A percentile compares a stretch with the other conserved stretches of the same genome.
These are phyloP conservation scores for Hormiphora californensis DNA, from an alignment of 37 sponge, comb jelly and placozoan genomes.

Conservation along the genomic window DNA sequence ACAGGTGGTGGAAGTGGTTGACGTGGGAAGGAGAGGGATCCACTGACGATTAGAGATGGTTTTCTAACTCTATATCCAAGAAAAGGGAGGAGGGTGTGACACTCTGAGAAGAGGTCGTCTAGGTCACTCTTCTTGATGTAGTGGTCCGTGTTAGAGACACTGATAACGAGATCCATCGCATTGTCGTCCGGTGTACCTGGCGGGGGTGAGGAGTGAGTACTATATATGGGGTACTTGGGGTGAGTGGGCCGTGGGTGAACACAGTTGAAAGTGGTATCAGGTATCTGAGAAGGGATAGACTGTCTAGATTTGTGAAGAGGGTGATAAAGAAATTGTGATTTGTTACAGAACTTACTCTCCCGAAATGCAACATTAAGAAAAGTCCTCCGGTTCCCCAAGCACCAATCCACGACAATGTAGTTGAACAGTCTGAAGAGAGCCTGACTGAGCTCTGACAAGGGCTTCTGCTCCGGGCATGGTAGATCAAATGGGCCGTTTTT, in stretches of 20 bases:
- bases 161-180: background rate
- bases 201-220: too few relatives aligned
- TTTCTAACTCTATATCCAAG: background rate
- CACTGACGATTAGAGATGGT: background rate
- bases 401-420: slow-evolving; percentile 35
- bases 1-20: slow-evolving; percentile 6
- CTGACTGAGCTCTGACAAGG: background rate
- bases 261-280: too few relatives aligned
- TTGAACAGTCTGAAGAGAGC: slow-evolving; percentile 13
- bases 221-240: too few relatives aligned
- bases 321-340: too few relatives aligned
- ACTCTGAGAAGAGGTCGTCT: slow-evolving; percentile 30
- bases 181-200: too few relatives aligned
- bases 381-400: background rate
- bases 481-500: slow-evolving; percentile 4
- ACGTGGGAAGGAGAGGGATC: background rate
- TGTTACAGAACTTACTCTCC: too few relatives aligned
- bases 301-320: too few relatives aligned
- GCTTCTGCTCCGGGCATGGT: background rate
- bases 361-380: slow-evolving; percentile 1
- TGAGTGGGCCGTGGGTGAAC: too few relatives aligned
- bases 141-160: background rate
- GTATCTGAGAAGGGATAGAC: too few relatives aligned
- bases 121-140: slow-evolving; percentile 18
- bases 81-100: background rate